A percentile compares a stretch with the other conserved stretches of the same genome.
phyloP scores from a whole-genome alignment of 2,113 vertebrate genomes.

The Marcusenius ussheri region DNA sequence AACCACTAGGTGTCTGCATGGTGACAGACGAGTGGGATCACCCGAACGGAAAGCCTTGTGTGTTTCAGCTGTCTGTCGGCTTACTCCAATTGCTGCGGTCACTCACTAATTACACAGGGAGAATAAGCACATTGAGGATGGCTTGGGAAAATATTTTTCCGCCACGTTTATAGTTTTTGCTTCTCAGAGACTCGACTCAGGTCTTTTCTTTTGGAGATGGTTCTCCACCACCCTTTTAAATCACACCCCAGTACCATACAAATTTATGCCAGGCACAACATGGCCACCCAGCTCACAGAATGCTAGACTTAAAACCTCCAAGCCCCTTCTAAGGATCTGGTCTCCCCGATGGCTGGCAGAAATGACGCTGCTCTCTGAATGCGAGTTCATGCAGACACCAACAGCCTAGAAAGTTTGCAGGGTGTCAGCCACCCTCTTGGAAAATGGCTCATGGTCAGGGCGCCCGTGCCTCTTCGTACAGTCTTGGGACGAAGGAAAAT shows the following conservation, averaged over 20 bases:
- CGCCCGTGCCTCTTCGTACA: background rate
- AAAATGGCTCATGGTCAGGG: background rate
- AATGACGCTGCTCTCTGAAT: background rate
- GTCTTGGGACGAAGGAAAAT: conserved; percentile 16
- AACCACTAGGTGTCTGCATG: conserved; percentile 11
- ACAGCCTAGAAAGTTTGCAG: background rate
- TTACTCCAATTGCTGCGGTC: background rate
- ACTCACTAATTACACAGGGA: background rate
- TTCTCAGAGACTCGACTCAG: background rate
- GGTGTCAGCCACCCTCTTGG: background rate
- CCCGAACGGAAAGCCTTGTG: conserved; percentile 5
- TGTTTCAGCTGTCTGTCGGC: background rate
- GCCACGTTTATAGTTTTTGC: background rate
- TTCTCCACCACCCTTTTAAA: background rate
- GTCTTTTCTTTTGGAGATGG: background rate
- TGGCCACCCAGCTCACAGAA: background rate
- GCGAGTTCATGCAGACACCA: background rate
- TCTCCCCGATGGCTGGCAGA: background rate
- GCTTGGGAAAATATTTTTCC: background rate
- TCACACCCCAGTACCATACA: background rate
- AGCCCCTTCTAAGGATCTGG: background rate
- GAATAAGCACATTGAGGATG: conserved; percentile 9
- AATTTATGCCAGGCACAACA: background rate
- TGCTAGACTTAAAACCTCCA: background rate
- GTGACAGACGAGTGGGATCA: background rate